Conservation (phyloP, 2,888 invertebrate genomes). For the Amblyjoppa fuscipennis region DNA sequence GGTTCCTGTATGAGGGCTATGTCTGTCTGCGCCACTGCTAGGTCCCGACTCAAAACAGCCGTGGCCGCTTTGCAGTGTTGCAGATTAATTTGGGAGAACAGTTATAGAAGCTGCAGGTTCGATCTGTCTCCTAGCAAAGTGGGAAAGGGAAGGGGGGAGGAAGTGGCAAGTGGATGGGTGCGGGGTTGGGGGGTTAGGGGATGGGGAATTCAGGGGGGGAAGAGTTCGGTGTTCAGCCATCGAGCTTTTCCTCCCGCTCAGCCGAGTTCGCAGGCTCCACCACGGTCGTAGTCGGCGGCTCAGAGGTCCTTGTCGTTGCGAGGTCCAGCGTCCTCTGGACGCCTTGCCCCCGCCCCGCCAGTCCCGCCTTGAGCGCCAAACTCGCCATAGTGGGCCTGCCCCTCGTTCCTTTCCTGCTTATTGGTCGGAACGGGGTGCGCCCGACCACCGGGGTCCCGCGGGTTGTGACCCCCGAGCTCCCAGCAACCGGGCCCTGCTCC, state of each 20-base stretch:
- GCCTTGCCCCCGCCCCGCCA: neutral
- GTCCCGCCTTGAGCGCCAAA: neutral
- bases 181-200: neutral
- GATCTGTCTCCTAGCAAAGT: neutral
- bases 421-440: neutral
- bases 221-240: neutral
- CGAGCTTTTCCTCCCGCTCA: neutral
- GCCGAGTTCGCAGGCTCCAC: neutral
- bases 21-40: conserved; percentile 49
- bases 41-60: conserved; percentile 40
- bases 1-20: conserved; percentile 58
- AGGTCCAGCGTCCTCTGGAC: conserved; percentile 1
- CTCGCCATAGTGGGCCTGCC: neutral
- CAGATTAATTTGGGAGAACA: conserved; percentile 57
- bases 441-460: neutral
- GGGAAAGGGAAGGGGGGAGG: neutral
- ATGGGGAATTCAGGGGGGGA: neutral
- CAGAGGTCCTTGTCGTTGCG: neutral
- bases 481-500: neutral
- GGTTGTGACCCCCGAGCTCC: neutral
- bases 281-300: neutral
- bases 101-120: neutral
- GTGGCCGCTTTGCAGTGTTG: conserved; percentile 61
- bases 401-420: neutral
- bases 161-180: neutral